Percentiles rank a stretch among this genome's conserved stretches.
phyloP scores from a whole-genome alignment of 2,113 vertebrate species.

The Oostethus manadensis region DNA sequence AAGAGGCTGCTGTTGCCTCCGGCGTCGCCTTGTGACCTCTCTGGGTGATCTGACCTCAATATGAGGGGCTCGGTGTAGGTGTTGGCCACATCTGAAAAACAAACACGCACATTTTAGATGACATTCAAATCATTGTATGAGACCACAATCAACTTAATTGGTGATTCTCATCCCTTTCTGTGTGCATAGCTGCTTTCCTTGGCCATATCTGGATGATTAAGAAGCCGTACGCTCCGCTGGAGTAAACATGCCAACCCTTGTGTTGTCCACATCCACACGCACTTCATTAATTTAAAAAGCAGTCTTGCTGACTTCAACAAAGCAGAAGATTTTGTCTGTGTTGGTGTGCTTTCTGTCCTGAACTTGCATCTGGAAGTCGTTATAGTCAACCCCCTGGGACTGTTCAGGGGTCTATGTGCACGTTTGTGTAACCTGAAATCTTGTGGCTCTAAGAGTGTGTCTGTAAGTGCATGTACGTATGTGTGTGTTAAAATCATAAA shows the following conservation, averaged over 20 bases:
- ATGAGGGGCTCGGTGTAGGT: constrained; percentile 62
- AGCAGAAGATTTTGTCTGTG: constrained; percentile 62
- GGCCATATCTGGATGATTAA: constrained; percentile 18
- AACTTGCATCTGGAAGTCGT: constrained; percentile 65
- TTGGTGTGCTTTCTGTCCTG: constrained; percentile 51
- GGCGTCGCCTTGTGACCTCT: constrained; percentile 33
- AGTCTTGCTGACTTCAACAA: constrained; percentile 61
- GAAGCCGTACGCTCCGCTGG: constrained; percentile 26
- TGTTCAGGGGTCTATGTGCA: constrained; percentile 61
- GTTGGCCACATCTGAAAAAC: constrained; percentile 54
- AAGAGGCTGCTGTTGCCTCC: constrained; percentile 50
- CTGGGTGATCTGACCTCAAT: constrained; percentile 55
- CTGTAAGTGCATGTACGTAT: constrained; percentile 6
- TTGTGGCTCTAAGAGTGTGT: constrained; percentile 42
- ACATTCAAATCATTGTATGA: background rate
- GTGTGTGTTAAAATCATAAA: constrained; percentile 30
- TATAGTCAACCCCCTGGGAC: constrained; percentile 59
- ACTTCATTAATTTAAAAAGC: constrained; percentile 55
- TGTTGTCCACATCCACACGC: constrained; percentile 51
- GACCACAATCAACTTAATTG: background rate
- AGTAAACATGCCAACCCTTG: constrained; percentile 27
- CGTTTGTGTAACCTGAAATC: constrained; percentile 64
- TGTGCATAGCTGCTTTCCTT: background rate
- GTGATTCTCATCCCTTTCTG: background rate
- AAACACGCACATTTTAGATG: constrained; percentile 19